Evolutionary conservation across 1,140 invertebrate species (phyloP).

Genomic region (Aphelinus certus): DNA sequence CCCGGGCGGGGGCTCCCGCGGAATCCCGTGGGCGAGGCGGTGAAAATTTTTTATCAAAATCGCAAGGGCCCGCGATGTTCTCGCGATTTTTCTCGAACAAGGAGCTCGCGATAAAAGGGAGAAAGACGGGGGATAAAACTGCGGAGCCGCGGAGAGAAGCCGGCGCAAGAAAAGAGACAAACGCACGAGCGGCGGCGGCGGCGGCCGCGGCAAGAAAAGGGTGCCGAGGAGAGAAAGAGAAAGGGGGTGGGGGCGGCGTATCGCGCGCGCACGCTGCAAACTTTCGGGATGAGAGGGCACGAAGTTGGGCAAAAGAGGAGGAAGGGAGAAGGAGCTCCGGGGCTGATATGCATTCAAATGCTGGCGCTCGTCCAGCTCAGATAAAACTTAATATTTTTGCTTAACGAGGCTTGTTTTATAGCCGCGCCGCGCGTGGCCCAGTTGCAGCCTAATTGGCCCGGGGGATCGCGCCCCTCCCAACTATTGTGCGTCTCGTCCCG

Average conservation of each 20-base stretch:
- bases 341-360: conserved; percentile 51
- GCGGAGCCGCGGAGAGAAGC: too few relatives aligned
- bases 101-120: too few relatives aligned
- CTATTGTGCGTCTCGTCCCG: neutral
- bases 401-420: conserved; percentile 58
- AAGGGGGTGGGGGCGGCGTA: neutral
- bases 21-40: too few relatives aligned
- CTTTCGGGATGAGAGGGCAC: conserved; percentile 13
- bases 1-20: too few relatives aligned
- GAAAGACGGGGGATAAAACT: too few relatives aligned
- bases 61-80: too few relatives aligned
- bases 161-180: neutral
- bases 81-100: too few relatives aligned
- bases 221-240: neutral
- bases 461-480: conserved; percentile 29
- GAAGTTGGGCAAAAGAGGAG: neutral
- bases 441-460: conserved; percentile 54
- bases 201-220: neutral
- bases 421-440: conserved; percentile 43
- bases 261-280: neutral
- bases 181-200: too few relatives aligned
- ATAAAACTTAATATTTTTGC: conserved; percentile 60
- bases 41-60: too few relatives aligned
- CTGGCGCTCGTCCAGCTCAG: conserved; percentile 55
- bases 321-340: conserved; percentile 29